These are phyloP conservation scores for Gopherus evgoodei DNA, from an alignment of 2,113 vertebrate species.

Conservation along the genomic window DNA sequence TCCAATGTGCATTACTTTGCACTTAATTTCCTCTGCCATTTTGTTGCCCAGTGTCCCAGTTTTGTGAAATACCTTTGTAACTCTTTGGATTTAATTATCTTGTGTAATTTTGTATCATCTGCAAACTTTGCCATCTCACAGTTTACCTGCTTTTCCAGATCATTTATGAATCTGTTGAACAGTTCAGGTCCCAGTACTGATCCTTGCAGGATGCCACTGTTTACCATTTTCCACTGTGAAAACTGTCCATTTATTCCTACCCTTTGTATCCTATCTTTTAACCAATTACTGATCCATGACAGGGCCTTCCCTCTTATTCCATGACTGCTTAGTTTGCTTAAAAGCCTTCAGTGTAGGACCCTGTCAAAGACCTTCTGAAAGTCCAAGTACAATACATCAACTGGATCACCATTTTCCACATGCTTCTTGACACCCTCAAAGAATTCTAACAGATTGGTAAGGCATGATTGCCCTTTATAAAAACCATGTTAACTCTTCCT, in stretches of 20 bases:
- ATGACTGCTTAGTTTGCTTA: not conserved
- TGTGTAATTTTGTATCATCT: not conserved
- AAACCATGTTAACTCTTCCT: not conserved
- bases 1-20: not conserved
- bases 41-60: not conserved
- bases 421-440: not conserved
- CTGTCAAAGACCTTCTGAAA: not conserved
- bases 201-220: not conserved
- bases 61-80: not conserved
- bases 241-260: not conserved
- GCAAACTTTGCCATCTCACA: not conserved
- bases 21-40: not conserved
- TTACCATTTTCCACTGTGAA: not conserved
- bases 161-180: not conserved
- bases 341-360: not conserved
- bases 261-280: not conserved
- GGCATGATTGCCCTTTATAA: not conserved
- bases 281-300: not conserved
- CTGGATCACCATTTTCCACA: not conserved
- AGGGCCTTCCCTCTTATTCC: not conserved
- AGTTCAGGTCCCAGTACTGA: not conserved
- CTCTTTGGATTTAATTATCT: not conserved
- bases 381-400: not conserved
- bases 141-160: not conserved
- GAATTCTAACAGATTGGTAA: not conserved